Conservation (phyloP, 1,140 invertebrate genomes). For the Antheraea pernyi region DNA sequence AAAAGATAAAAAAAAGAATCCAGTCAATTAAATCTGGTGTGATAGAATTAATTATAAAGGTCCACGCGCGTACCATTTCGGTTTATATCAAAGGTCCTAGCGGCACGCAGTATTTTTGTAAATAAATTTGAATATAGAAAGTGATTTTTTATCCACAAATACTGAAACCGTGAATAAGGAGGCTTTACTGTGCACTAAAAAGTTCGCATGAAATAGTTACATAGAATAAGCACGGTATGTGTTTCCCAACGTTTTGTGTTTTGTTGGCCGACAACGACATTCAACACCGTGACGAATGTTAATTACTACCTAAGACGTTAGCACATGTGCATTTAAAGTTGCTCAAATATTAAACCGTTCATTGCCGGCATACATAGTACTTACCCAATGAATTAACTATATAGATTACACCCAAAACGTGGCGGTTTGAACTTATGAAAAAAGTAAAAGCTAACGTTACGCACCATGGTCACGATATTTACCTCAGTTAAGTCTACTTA, state of each 20-base stretch:
- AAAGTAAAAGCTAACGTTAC: constrained; percentile 28
- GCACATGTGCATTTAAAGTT: constrained; percentile 6
- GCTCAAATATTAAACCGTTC: constrained; percentile 4
- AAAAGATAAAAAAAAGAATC: no score
- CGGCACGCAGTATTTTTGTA: no score
- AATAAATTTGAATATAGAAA: no score
- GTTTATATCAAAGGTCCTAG: no score
- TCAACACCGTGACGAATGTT: neutral
- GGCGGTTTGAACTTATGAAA: constrained; percentile 19
- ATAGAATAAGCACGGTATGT: neutral
- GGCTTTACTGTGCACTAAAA: no score
- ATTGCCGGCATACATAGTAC: constrained; percentile 4
- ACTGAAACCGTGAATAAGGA: no score
- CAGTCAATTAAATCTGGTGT: no score
- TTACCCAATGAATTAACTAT: constrained; percentile 9
- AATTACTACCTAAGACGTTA: neutral
- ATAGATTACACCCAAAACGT: constrained; percentile 6
- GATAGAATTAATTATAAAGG: no score
- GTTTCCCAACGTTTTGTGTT: neutral
- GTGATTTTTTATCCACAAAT: no score
- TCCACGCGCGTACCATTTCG: no score
- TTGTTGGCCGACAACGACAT: neutral
- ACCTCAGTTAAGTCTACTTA: neutral
- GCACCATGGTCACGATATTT: constrained; percentile 27
- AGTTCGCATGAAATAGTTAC: neutral